Evolutionary conservation across 1,140 invertebrate species (phyloP), one percentile per base, ranked within the genome.

Genomic region (Hesperophylax magnus): DNA sequence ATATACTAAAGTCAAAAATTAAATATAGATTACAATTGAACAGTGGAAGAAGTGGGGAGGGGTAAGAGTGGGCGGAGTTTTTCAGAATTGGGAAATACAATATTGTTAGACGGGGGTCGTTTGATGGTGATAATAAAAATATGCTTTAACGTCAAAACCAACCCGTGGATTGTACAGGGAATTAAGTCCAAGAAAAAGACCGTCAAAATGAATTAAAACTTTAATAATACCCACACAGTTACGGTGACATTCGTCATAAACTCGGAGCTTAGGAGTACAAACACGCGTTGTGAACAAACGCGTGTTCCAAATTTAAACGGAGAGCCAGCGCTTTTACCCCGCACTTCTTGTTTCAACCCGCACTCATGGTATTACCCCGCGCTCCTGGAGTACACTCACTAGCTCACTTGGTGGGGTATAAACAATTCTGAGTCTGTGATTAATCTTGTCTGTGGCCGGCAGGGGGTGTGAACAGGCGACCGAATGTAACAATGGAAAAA

Each of bases 381-480:
- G 9, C 67, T 53, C 8, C 39, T 14, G 39, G 39, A 14, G 22
- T 53, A 8, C 4, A 5, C 18, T 6, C 18, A 8, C n/a, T n/a
- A n/a, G n/a, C n/a, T n/a, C 67, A 20, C 34, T 39, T 39, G n/a
- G 39, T 24, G 67, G 39, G 39, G 67, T n/a, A 47, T 47, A 71
- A 71, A 71, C 67, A 71, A 71, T 71, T 39, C 67, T 3, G 34
- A 24, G 67, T 52, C 67, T 52, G 39, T 79, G 63, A 79, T 79
- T 79, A 79, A 79, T 79, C 60, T 79, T 11, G 27, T 69, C 53
- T 69, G 63, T 31, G 77, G 77, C 27, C 61, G 61, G 61, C 61
- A 69, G 77, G 63, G 60, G 77, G 63, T 69, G 77, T 52, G 63
- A 61, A 54, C 52, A 5, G 6, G 47, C 71, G n/a, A 11, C 69